phyloP scores from a whole-genome alignment of 2,113 vertebrate species.

The Chaetops frenatus region DNA sequence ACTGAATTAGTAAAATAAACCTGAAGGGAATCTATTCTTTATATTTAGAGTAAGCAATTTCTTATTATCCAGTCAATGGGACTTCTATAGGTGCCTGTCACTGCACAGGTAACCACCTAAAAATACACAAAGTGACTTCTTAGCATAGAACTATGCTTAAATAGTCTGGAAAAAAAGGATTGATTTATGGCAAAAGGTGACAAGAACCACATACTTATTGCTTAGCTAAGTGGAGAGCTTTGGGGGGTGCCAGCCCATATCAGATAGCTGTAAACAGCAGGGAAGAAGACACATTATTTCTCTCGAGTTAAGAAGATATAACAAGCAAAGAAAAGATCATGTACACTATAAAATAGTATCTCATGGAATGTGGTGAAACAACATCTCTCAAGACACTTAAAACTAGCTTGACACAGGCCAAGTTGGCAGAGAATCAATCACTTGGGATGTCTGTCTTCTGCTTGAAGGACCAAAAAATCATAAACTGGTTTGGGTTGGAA shows the following conservation, averaged over 20 bases:
- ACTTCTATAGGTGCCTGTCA: neutral
- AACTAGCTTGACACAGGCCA: neutral
- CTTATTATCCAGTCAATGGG: neutral
- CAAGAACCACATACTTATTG: neutral
- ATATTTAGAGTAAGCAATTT: neutral
- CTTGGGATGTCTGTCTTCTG: neutral
- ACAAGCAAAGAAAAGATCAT: neutral
- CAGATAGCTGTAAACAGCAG: slow-evolving; percentile 19
- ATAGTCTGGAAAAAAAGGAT: neutral
- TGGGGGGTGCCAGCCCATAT: neutral
- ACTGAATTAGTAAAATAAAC: neutral
- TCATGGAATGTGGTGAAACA: neutral
- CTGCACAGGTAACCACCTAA: neutral
- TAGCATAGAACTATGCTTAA: neutral
- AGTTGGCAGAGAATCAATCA: neutral
- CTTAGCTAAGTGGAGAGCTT: slow-evolving; percentile 1
- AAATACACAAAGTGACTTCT: neutral
- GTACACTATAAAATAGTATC: neutral
- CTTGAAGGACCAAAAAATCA: rapidly evolving
- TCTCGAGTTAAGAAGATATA: neutral
- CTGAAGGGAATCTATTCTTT: neutral
- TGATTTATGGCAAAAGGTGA: slow-evolving; percentile 34
- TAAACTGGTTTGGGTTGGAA: neutral
- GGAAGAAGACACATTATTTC: slow-evolving; percentile 14
- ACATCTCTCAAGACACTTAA: neutral